phyloP scores from a whole-genome alignment of 2,797 vertebrate species.

The Percopsis omiscomaycus region DNA sequence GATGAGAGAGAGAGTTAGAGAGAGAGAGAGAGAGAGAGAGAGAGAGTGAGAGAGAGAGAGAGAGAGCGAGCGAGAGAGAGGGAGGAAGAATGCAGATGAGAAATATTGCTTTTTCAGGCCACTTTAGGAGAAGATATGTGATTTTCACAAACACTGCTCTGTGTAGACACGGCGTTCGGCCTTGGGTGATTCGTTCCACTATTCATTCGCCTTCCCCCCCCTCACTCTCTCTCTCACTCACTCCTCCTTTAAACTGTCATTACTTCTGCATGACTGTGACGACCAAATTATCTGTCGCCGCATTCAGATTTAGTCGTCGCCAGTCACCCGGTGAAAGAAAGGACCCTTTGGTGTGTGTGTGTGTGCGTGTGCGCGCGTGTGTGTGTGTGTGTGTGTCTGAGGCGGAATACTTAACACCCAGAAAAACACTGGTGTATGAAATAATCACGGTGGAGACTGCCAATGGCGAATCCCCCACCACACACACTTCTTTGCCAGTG shows the following conservation, averaged over 20 bases:
- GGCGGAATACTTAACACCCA: background rate
- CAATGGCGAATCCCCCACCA: too few species aligned
- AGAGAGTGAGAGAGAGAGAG: background rate
- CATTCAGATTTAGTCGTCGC: slow-evolving; percentile 47
- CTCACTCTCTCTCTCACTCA: slow-evolving; percentile 39
- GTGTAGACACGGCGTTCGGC: slow-evolving; percentile 44
- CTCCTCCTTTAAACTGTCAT: slow-evolving; percentile 51
- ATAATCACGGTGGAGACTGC: too few species aligned
- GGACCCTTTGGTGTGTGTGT: slow-evolving; percentile 15
- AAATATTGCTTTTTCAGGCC: slow-evolving; percentile 16
- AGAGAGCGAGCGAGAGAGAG: slow-evolving; percentile 10
- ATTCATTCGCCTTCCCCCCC: slow-evolving; percentile 35
- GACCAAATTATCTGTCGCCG: slow-evolving; percentile 62
- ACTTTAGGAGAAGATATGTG: slow-evolving; percentile 26
- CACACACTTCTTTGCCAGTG: too few species aligned
- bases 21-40: slow-evolving; percentile 20
- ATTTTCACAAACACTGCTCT: slow-evolving; percentile 42
- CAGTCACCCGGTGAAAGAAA: slow-evolving; percentile 22
- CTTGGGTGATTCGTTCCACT: slow-evolving; percentile 41
- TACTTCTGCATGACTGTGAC: slow-evolving; percentile 45
- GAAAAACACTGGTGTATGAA: too few species aligned
- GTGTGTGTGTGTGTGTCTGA: slow-evolving; percentile 8
- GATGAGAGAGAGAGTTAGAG: slow-evolving; percentile 12
- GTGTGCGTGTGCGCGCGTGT: slow-evolving; percentile 17
- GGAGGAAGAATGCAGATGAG: slow-evolving; percentile 18